Percentiles rank a stretch among this genome's conserved stretches.
Conservation (phyloP, 2,888 invertebrate species). For the Schizotus pectinicornis region DNA sequence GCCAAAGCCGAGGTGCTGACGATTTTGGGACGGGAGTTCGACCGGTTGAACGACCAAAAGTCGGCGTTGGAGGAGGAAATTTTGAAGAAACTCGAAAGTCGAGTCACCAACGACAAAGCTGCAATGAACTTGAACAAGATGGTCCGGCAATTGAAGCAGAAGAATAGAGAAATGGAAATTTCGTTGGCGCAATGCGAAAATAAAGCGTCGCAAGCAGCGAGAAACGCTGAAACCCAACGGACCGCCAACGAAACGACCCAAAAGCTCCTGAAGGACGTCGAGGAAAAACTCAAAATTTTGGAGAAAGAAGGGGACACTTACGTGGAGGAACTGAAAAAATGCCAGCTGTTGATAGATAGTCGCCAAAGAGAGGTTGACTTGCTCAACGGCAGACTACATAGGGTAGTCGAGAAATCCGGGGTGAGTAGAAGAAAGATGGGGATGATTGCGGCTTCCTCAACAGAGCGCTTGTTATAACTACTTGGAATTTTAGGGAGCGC, state of each 20-base stretch:
- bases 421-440: no score
- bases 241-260: constrained; percentile 46
- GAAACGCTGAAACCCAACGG: constrained; percentile 65
- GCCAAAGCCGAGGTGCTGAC: constrained; percentile 30
- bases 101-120: constrained; percentile 72
- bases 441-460: no score
- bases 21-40: constrained; percentile 54
- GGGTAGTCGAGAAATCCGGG: constrained; percentile 59
- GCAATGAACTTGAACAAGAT: constrained; percentile 59
- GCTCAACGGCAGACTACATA: constrained; percentile 62
- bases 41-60: constrained; percentile 63
- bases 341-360: constrained; percentile 57
- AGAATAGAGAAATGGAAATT: constrained; percentile 58
- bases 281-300: constrained; percentile 51
- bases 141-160: constrained; percentile 27
- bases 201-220: constrained; percentile 63
- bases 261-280: constrained; percentile 52
- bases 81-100: constrained; percentile 69
- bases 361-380: constrained; percentile 62
- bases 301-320: constrained; percentile 59
- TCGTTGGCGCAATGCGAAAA: constrained; percentile 64
- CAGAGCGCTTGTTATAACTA: no score
- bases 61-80: constrained; percentile 69
- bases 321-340: constrained; percentile 58
- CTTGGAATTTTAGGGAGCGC: constrained; percentile 48